Base-by-base conservation (phyloP, 2,113 vertebrate species). In the Corythaixoides concolor region DNA sequence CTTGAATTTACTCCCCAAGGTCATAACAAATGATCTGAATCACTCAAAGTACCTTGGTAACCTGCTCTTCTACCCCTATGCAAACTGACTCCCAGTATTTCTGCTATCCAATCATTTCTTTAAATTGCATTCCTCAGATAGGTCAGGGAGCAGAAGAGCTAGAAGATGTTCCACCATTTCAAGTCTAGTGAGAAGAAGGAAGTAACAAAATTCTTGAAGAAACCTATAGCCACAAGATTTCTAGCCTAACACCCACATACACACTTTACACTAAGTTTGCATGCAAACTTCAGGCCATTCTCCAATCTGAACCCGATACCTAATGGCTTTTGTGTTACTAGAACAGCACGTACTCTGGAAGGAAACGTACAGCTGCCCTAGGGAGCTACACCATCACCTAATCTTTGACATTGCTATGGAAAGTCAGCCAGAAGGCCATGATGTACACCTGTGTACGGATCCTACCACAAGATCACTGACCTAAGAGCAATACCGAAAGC, bases 21-120 rank as follows among this genome's bases (percentile, higher is more conserved):
- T 90, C 47, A 68, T 78, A 83, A 85, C 41, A 94, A 78, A 90
- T 85, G 6, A 85, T 78, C 74, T 89, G 33, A 93, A 88, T 89
- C 88, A 47, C 56, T 82, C 35, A 2, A 64, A 90, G 43, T 52
- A 75, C 43, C 43, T 70, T 1, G 1, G 23, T 91, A 66, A 81
- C 55, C 37, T 89, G 78, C 28, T 89, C 45, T 91, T 52, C 56
- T 47, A 91, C 33, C 5, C 26, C 45, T 52, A n/a, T 37, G 63
- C 43, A 85, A 76, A 76, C 33, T 62, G 53, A 58, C 59, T 93
- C 53, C 47, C 24, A 63, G 62, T 88, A 93, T 88, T 91, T 85
- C 88, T 79, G 45, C 69, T 21, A 58, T 53, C 23, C 17, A 68
- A 74, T 45, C 19, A 69, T 86, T 74, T 89, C 24, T 87, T 84